Base-by-base conservation (phyloP, 2,888 invertebrate species). In the Cecidostiba fungosa region DNA sequence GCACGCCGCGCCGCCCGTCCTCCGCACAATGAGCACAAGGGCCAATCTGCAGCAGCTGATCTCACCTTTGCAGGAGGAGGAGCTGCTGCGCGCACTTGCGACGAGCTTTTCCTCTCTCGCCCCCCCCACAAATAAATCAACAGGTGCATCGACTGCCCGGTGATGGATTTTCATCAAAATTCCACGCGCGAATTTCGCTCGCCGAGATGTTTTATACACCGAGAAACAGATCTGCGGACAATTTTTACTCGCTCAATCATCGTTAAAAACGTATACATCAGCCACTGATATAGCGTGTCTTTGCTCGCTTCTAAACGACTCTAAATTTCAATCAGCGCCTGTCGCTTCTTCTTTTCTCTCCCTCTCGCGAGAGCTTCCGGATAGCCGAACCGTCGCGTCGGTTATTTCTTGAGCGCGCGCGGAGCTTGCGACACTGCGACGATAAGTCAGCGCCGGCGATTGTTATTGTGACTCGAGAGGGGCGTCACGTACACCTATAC, bases 311-410 rank as follows among this genome's bases (percentile, higher is more conserved):
- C 59, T 32, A 19, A 54, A 29, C 59, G 62, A 16, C 72, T 66
- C 59, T 54, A 66, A 78, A 50, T 69, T 66, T 82, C 81, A 82
- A 72, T 85, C 78, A 79, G 10, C 74, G 23, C 32, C 62, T 77
- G 36, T 66, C 54, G 39, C 14, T 2, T 12, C 70, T n/a, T 16
- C 10, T 54, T n/a, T 23, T n/a, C 29, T 50, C 19, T 74, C 14
- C 23, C 6, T 26, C 62, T 12, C 36, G 8, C 70, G 70, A 16
- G 5, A 47, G 69, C 1, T 26, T 1, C 29, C 62, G 54, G 3
- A 59, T 29, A n/a, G n/a, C n/a, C n/a, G n/a, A n/a, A n/a, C n/a
- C n/a, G n/a, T n/a, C n/a, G n/a, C 36, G 16, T 23, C 23, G 32
- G 19, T n/a, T 19, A 16, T 39, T 23, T 54, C 32, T 26, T 8